Base-by-base conservation (phyloP, 2,797 vertebrate genomes). In the Neosilurus mollespiculum region DNA sequence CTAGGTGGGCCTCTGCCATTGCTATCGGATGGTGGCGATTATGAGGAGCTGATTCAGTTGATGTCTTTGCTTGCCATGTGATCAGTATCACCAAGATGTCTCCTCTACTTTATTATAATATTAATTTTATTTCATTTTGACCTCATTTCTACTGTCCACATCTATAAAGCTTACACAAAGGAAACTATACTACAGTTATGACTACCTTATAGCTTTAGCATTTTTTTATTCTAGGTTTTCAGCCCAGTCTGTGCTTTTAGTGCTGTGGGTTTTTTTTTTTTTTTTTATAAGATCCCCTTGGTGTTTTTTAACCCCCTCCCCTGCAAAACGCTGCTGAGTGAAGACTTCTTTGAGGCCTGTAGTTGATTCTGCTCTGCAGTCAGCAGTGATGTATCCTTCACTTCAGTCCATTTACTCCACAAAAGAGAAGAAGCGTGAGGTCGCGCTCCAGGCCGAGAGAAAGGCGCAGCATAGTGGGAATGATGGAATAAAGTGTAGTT, bases 401-500 rank as follows among this genome's bases (percentile, higher is more conserved):
- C 79, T 82, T 78, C 83, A 67, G 64, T 82, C 82, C 77, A 86
- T 87, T 85, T 85, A 62, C 82, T 84, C 76, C 73, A 30, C 59
- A 65, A 11, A 69, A 62, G 72, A 72, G 77, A 79, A 83, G 85
- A 83, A 71, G 80, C 61, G 53, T 49, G 73, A 77, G 80, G 80
- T 86, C 85, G 72, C 72, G 86, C 75, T 81, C 65, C 11, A 54
- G 84, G 66, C 85, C 80, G 82, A 83, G 66, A 75, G 65, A 82
- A 18, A 84, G 79, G 69, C 66, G 69, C 66, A 1, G 80, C 16
- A 14, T 58, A 3, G 80, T 54, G 71, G 83, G 43, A 53, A 82
- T 83, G 69, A 78, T 81, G 78, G 88, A 86, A 86, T 87, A 86
- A 83, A 87, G 81, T 86, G 85, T 85, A 87, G 88, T 86, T 87